Base-by-base conservation (phyloP, 2,113 vertebrate species). In the Heterocephalus glaber region DNA sequence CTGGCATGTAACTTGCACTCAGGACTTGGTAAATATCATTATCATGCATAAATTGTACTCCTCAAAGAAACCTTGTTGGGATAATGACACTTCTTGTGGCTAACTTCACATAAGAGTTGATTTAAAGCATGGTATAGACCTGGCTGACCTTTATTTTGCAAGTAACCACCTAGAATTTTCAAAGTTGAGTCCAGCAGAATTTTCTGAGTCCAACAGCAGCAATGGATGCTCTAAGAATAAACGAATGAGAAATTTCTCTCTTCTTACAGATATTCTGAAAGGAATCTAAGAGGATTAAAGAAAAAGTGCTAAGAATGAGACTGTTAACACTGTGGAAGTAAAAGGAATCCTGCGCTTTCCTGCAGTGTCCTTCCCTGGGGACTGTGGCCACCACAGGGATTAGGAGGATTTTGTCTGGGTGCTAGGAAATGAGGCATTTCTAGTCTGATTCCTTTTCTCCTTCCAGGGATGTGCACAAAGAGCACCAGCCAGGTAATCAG, bases 81-180 rank as follows among this genome's bases (percentile, higher is more conserved):
- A 35, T 66, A 38, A 70, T 24, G 70, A 63, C 86, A 81, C n/a
- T 68, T 33, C 4, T 54, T 41, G 26, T 7, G 11, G 86, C 22
- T 89, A 56, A 87, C 7, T 44, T 74, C 19, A 2, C 4, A 38
- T 2, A 4, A 60, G 10, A 16, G 13, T 68, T 86, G 47, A n/a
- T 16, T 47, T 84, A 80, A 65, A 28, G 56, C n/a, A 84, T 35
- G 33, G 10, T 35, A 61, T 35, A 54, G 66, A 65, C 12, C 9
- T 80, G 60, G 60, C 33, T 91, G 35, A 44, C 60, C 14, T 52
- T 86, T 85, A 93, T 81, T 91, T 92, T 86, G 2, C 41, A 94
- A 89, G 74, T 60, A 54, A 92, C 17, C 5, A 86, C 11, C 41
- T 80, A 72, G 66, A 92, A 83, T 80, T 65, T 72, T 83, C 52